Conservation (phyloP, 1,140 invertebrate genomes). For the Caenorhabditis inopinata region DNA sequence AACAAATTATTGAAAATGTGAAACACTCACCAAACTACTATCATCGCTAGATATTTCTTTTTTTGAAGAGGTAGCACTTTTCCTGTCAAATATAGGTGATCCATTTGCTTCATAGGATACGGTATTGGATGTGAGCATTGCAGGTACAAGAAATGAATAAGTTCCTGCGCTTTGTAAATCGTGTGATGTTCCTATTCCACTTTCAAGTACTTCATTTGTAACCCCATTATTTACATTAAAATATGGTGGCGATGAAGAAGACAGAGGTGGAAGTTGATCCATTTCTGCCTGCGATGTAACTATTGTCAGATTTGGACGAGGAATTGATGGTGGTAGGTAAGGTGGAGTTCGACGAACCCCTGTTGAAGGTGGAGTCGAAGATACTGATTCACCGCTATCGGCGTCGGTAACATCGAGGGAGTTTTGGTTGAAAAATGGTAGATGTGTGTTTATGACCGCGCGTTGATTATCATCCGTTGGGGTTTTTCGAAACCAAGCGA, state of each 20-base stretch:
- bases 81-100: neutral
- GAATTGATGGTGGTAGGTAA: neutral
- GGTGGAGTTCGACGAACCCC: neutral
- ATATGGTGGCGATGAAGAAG: neutral
- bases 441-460: neutral
- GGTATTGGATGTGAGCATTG: neutral
- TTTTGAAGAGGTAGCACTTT: neutral
- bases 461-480: neutral
- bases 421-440: neutral
- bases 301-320: neutral
- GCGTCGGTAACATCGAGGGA: neutral
- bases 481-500: neutral
- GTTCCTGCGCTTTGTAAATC: neutral
- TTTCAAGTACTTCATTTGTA: neutral
- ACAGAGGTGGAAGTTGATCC: slow-evolving; percentile 15
- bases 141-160: neutral
- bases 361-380: neutral
- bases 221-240: neutral
- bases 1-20: neutral
- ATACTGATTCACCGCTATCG: too few species aligned
- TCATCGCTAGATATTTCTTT: neutral
- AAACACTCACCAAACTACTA: neutral
- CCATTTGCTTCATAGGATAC: neutral
- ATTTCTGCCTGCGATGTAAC: neutral
- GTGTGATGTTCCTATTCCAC: neutral